A percentile compares a stretch with the other conserved stretches of the same genome.
These are phyloP conservation scores for Brachyhypopomus occidentalis DNA, from an alignment of 2,113 vertebrate species.

Conservation along the genomic window DNA sequence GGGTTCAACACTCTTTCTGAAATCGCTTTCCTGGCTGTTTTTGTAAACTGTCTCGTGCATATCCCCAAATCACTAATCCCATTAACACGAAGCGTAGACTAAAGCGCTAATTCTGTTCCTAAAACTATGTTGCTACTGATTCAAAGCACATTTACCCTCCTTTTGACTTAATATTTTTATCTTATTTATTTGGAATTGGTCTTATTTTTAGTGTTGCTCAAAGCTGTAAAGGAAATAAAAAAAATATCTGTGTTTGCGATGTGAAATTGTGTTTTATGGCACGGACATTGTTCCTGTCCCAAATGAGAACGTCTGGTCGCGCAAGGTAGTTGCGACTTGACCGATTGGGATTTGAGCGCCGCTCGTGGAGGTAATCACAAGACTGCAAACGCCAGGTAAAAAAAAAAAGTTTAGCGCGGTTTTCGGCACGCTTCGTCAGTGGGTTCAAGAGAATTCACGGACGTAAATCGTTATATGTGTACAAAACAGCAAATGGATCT, in stretches of 20 bases:
- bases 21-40: slow-evolving; percentile 12
- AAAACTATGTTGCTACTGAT: slow-evolving; percentile 44
- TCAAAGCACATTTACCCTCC: slow-evolving; percentile 32
- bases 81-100: background rate
- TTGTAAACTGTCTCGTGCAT: slow-evolving; percentile 31
- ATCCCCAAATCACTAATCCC: slow-evolving; percentile 10
- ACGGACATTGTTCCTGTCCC: background rate
- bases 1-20: background rate
- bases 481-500: no score
- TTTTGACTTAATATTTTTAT: slow-evolving; percentile 25
- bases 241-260: slow-evolving; percentile 32
- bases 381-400: no score
- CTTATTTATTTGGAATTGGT: slow-evolving; percentile 43
- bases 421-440: no score
- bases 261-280: background rate
- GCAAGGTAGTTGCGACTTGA: no score
- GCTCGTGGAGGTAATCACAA: no score
- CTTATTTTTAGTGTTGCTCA: slow-evolving; percentile 44
- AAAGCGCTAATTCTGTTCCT: background rate
- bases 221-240: slow-evolving; percentile 41
- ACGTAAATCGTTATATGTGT: no score
- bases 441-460: no score
- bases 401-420: no score
- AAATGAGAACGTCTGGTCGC: no score
- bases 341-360: no score